These are phyloP conservation scores for Scomber colias DNA, from an alignment of 2,113 vertebrate species.

Conservation along the genomic window DNA sequence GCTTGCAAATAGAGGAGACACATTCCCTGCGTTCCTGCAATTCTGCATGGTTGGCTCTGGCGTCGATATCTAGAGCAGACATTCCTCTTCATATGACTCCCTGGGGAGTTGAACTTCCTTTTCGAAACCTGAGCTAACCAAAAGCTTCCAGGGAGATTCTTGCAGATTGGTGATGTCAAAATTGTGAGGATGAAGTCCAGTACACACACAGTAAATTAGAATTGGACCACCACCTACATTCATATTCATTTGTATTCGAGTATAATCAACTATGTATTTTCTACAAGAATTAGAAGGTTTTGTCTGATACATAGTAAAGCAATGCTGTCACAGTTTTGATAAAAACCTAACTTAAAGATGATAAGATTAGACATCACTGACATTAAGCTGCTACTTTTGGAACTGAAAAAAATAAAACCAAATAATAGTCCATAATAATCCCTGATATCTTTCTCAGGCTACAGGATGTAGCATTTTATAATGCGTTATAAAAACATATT, in stretches of 20 bases:
- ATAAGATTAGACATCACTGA: not conserved
- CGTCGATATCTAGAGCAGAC: conserved; percentile 42
- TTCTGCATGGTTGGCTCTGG: conserved; percentile 37
- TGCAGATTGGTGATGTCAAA: not conserved
- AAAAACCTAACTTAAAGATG: not conserved
- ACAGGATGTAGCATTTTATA: not conserved
- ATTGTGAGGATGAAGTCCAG: not conserved
- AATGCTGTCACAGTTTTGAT: not conserved
- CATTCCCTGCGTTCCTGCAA: conserved; percentile 59
- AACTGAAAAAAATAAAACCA: conserved; percentile 16
- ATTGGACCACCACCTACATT: too few relatives aligned
- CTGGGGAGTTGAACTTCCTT: conserved; percentile 55
- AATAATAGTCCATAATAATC: not conserved
- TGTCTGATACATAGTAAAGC: not conserved
- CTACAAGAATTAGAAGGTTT: not conserved
- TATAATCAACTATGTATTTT: not conserved
- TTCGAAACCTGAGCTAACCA: conserved; percentile 28
- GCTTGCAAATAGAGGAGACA: conserved; percentile 36
- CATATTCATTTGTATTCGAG: not conserved
- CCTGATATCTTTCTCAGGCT: not conserved
- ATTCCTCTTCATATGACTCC: conserved; percentile 41
- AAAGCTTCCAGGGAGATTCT: conserved; percentile 28
- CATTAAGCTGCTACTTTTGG: not conserved
- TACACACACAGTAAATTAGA: not conserved
- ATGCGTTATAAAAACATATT: conserved; percentile 12